A percentile compares a stretch with the other conserved stretches of the same genome.
These are phyloP conservation scores for Macrosoma leucophasiata DNA, from an alignment of 2,888 invertebrate genomes.

Conservation along the genomic window DNA sequence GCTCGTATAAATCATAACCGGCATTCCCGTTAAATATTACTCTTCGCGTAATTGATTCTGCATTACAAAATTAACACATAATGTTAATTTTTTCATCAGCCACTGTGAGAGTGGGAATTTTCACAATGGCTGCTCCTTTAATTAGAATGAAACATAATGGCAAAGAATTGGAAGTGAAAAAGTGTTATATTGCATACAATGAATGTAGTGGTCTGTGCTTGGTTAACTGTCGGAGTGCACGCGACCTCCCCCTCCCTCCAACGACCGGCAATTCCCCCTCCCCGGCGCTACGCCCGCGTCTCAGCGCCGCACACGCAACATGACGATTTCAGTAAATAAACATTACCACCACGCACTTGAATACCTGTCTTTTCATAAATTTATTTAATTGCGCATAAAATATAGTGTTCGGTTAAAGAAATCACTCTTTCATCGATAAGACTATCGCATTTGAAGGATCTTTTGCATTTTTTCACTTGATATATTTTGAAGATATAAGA, in stretches of 20 bases:
- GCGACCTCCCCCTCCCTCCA: too few species aligned
- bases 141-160: slow-evolving; percentile 47
- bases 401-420: too few species aligned
- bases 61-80: slow-evolving; percentile 48
- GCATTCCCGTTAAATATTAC: slow-evolving; percentile 21
- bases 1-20: slow-evolving; percentile 10
- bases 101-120: slow-evolving; percentile 51
- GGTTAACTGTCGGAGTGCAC: slow-evolving; percentile 35
- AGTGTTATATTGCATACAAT: slow-evolving; percentile 45
- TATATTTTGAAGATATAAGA: too few species aligned
- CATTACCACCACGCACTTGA: too few species aligned
- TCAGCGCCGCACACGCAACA: slow-evolving; percentile 9
- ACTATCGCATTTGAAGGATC: too few species aligned
- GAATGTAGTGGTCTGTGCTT: slow-evolving; percentile 34
- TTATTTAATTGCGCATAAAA: too few species aligned
- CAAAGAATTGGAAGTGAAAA: slow-evolving; percentile 39
- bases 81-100: slow-evolving; percentile 48
- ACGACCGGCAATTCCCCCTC: too few species aligned
- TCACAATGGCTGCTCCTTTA: slow-evolving; percentile 47
- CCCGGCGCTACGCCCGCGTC: slow-evolving; percentile 14
- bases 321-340: too few species aligned
- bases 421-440: too few species aligned
- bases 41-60: slow-evolving; percentile 35
- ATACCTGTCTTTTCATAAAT: too few species aligned
- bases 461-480: too few species aligned